Base-by-base conservation (phyloP, 2,113 vertebrate genomes). In the Calcarius ornatus region DNA sequence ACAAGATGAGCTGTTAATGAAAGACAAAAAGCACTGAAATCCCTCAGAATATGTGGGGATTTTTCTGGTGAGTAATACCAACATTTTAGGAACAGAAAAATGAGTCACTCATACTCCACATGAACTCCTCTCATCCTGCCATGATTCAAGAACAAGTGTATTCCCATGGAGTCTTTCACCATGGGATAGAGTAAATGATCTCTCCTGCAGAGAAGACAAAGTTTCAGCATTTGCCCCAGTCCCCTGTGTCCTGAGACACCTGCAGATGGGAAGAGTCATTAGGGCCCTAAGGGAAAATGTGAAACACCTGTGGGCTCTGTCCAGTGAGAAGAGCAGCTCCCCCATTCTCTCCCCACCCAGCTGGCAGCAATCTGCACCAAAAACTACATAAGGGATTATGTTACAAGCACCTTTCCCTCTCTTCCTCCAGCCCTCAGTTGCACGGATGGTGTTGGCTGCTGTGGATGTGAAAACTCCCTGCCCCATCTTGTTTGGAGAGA, bases 41-140 rank as follows among this genome's bases (percentile, higher is more conserved):
- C 76, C 92, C 82, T 95, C 69, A 59, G 72, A 95, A 93, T 88
- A 91, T 37, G 24, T 57, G 48, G 84, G 85, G 94, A 95, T 38
- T 83, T 93, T 95, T 94, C 82, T 94, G 48, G 92, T 94, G 88
- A 96, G 90, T 93, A 96, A 96, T 78, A 81, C 20, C 71, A 95
- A 81, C 64, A 83, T 88, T 94, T 94, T 84, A 88, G 88, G 90
- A 96, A 57, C 72, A 94, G 72, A 95, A 94, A 90, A 88, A 84
- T 92, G 92, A 93, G 72, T 93, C 93, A 94, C 64, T 86, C 73
- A 45, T 48, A 21, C 12, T 93, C 59, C 82, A 71, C 43, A 90
- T 56, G 64, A 92, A 83, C n/a, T 81, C 68, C 61, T 86, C 72
- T 88, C 28, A 69, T 90, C 64, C 86, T 86, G 37, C 64, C 1